phyloP scores from a whole-genome alignment of 2,113 vertebrate species.

The Oceanodroma tethys region DNA sequence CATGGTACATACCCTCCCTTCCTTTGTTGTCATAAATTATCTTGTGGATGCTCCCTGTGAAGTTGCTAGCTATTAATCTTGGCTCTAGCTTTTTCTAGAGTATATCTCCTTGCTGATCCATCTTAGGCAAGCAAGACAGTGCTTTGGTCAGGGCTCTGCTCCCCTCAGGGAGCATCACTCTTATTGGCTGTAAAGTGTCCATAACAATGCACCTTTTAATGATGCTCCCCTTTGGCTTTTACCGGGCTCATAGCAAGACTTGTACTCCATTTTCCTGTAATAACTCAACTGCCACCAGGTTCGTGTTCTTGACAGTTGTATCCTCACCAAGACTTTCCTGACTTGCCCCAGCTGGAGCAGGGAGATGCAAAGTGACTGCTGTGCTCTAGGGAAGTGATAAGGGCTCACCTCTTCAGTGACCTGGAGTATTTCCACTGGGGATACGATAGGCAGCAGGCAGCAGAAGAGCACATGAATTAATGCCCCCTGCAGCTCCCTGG shows the following conservation, averaged over 20 bases:
- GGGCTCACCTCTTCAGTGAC: conserved; percentile 33
- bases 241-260: neutral
- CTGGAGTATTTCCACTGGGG: conserved; percentile 14
- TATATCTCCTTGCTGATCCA: neutral
- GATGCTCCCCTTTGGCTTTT: conserved; percentile 11
- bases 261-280: conserved; percentile 43
- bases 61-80: neutral
- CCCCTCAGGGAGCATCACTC: neutral
- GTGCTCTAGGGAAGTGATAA: neutral
- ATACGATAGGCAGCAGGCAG: neutral
- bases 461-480: conserved; percentile 22
- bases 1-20: neutral
- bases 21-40: neutral
- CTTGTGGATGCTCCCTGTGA: neutral
- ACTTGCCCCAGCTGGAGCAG: conserved; percentile 34
- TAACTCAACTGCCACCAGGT: conserved; percentile 35
- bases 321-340: conserved; percentile 13
- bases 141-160: neutral
- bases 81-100: neutral
- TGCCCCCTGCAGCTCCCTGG: conserved; percentile 3
- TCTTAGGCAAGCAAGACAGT: neutral
- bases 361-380: conserved; percentile 23
- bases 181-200: neutral
- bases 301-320: conserved; percentile 32
- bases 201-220: conserved; percentile 19